These are phyloP conservation scores for Exephanes ischioxanthus DNA, from an alignment of 2,888 invertebrate genomes.

Conservation along the genomic window DNA sequence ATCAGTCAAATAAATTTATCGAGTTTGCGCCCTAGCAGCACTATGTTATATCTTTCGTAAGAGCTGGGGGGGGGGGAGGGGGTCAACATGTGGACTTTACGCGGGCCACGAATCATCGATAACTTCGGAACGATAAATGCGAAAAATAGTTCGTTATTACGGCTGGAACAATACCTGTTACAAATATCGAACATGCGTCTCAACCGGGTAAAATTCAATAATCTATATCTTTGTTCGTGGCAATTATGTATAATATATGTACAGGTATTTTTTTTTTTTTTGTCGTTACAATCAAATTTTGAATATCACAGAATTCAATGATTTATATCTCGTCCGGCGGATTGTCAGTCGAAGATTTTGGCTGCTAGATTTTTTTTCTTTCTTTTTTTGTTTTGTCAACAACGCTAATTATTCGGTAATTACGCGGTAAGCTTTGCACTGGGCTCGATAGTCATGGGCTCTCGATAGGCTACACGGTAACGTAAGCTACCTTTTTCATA, in stretches of 20 bases:
- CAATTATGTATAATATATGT: constrained; percentile 44
- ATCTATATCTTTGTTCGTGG: constrained; percentile 45
- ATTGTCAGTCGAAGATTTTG: constrained; percentile 72
- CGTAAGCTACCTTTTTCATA: constrained; percentile 35
- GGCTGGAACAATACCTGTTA: constrained; percentile 35
- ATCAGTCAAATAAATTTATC: constrained; percentile 81
- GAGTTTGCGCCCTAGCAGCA: constrained; percentile 56
- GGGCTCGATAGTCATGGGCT: constrained; percentile 31
- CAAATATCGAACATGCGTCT: constrained; percentile 24
- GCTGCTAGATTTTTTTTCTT: constrained; percentile 67
- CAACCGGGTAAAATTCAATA: constrained; percentile 15
- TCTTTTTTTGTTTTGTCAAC: constrained; percentile 44
- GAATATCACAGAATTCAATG: constrained; percentile 68
- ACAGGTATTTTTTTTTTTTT: constrained; percentile 46
- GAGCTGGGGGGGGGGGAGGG: neutral
- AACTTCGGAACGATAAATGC: constrained; percentile 61
- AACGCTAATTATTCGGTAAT: constrained; percentile 34
- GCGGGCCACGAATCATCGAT: constrained; percentile 54
- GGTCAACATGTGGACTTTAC: constrained; percentile 42
- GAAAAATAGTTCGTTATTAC: constrained; percentile 31
- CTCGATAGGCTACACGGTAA: constrained; percentile 28
- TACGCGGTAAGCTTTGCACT: constrained; percentile 51
- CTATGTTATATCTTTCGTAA: constrained; percentile 14
- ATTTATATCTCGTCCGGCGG: constrained; percentile 65
- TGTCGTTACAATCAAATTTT: constrained; percentile 48